These are phyloP conservation scores for Rotaria macrura DNA, from an alignment of 2,888 invertebrate genomes.

Conservation along the genomic window DNA sequence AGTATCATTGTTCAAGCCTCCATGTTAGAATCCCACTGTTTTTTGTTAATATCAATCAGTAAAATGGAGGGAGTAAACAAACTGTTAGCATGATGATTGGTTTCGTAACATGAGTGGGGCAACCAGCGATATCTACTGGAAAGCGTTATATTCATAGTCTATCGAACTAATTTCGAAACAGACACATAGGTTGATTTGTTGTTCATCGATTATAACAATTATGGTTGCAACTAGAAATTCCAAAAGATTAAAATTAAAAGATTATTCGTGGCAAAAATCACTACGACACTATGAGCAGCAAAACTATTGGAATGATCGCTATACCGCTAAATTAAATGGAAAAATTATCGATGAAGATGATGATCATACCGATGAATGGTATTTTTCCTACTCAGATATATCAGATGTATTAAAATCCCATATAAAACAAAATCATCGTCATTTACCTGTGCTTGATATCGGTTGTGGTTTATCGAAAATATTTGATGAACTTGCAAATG, in stretches of 20 bases:
- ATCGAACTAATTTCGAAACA: neutral
- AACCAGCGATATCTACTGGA: neutral
- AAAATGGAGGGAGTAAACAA: too few species aligned
- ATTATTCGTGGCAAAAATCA: neutral
- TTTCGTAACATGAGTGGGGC: neutral
- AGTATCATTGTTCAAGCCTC: too few species aligned
- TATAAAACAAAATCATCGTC: neutral
- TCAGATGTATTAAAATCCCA: neutral
- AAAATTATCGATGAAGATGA: neutral
- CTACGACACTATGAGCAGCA: neutral
- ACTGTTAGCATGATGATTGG: too few species aligned
- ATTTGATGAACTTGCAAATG: neutral
- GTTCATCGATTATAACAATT: neutral
- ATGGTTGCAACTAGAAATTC: neutral
- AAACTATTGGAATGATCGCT: neutral
- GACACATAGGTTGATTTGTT: too few species aligned
- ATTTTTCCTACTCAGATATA: neutral
- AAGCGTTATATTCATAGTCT: neutral
- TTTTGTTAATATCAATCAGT: too few species aligned
- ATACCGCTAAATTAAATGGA: neutral
- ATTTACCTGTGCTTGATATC: neutral
- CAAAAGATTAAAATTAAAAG: neutral
- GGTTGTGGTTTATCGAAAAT: neutral
- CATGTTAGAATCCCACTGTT: too few species aligned
- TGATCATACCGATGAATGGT: constrained; percentile 19